phyloP scores from a whole-genome alignment of 2,888 invertebrate genomes.

The Chrysodeixis includens region DNA sequence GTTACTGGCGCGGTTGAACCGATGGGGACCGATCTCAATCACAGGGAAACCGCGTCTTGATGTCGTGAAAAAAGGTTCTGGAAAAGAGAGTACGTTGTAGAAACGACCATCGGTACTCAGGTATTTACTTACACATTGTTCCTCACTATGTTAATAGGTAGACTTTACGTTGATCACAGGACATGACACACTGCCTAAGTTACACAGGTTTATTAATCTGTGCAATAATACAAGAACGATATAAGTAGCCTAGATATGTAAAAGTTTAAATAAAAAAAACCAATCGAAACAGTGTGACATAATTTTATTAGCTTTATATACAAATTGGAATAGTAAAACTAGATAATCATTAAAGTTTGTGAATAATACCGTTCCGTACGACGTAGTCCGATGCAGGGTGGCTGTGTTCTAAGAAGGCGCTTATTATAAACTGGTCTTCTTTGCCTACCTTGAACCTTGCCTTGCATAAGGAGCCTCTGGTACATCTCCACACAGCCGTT shows the following conservation, averaged over 20 bases:
- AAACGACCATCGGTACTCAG: no score
- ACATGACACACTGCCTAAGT: no score
- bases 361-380: conserved; percentile 6
- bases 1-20: conserved; percentile 37
- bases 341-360: not conserved
- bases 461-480: conserved; percentile 9
- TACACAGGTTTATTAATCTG: no score
- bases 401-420: not conserved
- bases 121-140: no score
- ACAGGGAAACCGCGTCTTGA: conserved; percentile 47
- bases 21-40: conserved; percentile 34
- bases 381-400: not conserved
- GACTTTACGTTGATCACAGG: not conserved
- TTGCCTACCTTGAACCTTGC: conserved; percentile 10
- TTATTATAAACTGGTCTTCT: not conserved
- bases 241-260: no score
- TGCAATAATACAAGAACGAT: no score
- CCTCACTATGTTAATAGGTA: not conserved
- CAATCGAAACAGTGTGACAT: not conserved
- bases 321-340: no score
- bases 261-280: not conserved
- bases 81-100: conserved; percentile 5
- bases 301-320: not conserved
- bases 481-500: conserved; percentile 12
- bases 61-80: conserved; percentile 35